Evolutionary conservation across 23 tunicate genomes (phyloP).

Genomic region (Ciona savignyi): DNA sequence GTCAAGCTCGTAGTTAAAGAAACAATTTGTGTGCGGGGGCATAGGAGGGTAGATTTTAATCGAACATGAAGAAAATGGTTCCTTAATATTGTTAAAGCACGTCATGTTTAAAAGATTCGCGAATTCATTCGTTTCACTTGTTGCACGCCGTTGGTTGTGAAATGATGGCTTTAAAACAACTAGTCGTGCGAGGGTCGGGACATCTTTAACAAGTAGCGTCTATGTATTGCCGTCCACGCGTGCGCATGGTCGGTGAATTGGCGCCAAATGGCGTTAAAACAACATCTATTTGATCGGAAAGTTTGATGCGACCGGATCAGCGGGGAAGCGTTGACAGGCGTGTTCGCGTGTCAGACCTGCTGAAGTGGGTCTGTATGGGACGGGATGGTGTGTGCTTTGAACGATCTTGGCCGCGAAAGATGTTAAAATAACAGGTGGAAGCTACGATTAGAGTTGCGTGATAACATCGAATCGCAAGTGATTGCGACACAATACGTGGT

Average conservation of each 20-base stretch:
- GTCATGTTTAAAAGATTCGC: no score
- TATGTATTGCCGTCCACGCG: not conserved
- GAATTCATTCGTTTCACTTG: no score
- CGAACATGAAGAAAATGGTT: no score
- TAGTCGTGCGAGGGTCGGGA: no score
- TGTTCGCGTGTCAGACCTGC: not conserved
- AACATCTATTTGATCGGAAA: not conserved
- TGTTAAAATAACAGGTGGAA: not conserved
- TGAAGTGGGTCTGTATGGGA: not conserved
- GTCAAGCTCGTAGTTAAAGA: no score
- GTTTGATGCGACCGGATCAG: not conserved
- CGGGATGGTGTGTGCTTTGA: not conserved
- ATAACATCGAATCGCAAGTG: not conserved
- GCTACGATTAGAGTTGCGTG: not conserved
- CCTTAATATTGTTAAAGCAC: no score
- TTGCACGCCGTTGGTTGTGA: no score
- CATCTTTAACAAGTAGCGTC: not conserved
- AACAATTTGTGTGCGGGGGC: no score
- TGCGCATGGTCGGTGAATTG: not conserved
- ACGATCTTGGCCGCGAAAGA: not conserved
- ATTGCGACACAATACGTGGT: not conserved
- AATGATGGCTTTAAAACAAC: no score
- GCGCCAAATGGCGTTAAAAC: not conserved
- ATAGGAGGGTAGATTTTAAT: no score
- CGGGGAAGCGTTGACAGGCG: not conserved